Evolutionary conservation across 2,113 vertebrate species (phyloP).

Genomic region (Emydura subglobosa): DNA sequence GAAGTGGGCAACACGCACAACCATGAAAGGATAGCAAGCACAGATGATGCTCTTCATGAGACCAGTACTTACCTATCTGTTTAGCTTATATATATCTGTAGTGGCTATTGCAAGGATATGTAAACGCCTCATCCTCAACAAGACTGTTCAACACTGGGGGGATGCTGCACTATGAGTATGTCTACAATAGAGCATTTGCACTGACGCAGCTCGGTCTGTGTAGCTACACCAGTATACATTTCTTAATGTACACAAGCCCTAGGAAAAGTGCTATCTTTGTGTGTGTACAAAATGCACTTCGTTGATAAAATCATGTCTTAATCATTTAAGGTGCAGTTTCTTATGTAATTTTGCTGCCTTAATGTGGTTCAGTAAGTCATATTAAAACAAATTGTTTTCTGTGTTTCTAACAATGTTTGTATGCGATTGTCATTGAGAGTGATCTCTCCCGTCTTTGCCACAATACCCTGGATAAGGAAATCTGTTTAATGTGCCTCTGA

Average conservation of each 20-base stretch:
- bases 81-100: neutral
- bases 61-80: neutral
- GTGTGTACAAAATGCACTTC: accelerated
- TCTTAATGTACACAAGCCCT: accelerated
- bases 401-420: neutral
- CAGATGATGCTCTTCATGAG: neutral
- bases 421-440: neutral
- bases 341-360: accelerated
- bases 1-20: accelerated
- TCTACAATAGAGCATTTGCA: neutral
- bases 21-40: neutral
- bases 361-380: neutral
- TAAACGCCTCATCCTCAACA: neutral
- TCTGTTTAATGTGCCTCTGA: neutral
- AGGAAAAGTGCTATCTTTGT: neutral
- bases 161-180: neutral
- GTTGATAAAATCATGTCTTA: neutral
- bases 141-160: neutral
- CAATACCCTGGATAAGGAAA: neutral
- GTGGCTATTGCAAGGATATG: neutral
- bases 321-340: neutral
- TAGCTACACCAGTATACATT: neutral
- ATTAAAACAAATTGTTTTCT: accelerated
- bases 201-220: neutral
- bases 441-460: neutral